Evolutionary conservation across 2,888 invertebrate species (phyloP).

Genomic region (Eupithecia pulchellata): DNA sequence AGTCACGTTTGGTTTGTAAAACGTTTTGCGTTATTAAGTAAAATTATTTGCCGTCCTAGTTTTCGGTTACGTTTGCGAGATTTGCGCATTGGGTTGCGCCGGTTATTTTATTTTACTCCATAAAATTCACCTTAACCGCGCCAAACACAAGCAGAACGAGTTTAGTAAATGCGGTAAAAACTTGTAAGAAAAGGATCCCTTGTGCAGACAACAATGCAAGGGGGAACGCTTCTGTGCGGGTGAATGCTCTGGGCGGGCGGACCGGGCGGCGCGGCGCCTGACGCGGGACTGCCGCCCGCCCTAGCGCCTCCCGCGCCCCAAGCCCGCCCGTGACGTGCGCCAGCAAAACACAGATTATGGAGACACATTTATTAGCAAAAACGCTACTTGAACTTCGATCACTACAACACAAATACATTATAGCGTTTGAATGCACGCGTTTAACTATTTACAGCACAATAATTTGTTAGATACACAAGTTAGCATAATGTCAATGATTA

Average conservation of each 20-base stretch:
- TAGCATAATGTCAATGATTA: constrained; percentile 41
- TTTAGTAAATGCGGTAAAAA: constrained; percentile 34
- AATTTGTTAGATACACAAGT: constrained; percentile 34
- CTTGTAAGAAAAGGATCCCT: constrained; percentile 23
- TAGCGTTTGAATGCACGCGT: constrained; percentile 37
- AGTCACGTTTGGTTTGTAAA: constrained; percentile 27
- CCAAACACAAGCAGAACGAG: constrained; percentile 26
- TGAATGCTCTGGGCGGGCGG: constrained; percentile 59
- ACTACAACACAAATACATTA: constrained; percentile 63
- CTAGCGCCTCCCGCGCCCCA: constrained; percentile 56
- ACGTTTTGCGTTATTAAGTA: constrained; percentile 34
- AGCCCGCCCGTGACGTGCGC: constrained; percentile 62
- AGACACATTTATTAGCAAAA: constrained; percentile 81
- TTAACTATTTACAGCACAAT: constrained; percentile 29
- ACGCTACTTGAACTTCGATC: constrained; percentile 73
- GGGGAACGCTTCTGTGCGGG: constrained; percentile 52
- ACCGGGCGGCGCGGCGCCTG: constrained; percentile 78
- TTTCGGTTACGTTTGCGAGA: constrained; percentile 67
- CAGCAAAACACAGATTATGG: constrained; percentile 81
- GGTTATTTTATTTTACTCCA: constrained; percentile 63
- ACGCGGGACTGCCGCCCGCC: constrained; percentile 82
- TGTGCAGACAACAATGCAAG: constrained; percentile 42
- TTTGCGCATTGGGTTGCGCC: constrained; percentile 82
- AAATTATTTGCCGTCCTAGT: constrained; percentile 62
- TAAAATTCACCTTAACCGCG: constrained; percentile 59